A percentile compares a stretch with the other conserved stretches of the same genome.
These are phyloP conservation scores for Cichladusa arquata DNA, from an alignment of 2,113 vertebrate species.

Conservation along the genomic window DNA sequence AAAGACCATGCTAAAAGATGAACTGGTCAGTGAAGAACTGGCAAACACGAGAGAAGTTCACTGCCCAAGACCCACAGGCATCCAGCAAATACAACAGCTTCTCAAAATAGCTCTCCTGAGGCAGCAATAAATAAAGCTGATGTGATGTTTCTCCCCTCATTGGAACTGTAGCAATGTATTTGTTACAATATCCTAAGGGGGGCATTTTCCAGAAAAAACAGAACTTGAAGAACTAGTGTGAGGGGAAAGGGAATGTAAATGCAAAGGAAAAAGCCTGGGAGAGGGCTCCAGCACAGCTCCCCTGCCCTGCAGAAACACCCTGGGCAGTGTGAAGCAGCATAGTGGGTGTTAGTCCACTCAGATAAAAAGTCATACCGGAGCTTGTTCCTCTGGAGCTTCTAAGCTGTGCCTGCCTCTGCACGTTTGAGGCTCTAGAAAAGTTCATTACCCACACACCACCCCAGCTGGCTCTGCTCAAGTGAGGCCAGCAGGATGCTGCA, in stretches of 20 bases:
- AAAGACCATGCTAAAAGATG: fast-evolving
- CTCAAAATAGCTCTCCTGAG: not conserved
- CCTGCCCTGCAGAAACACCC: not conserved
- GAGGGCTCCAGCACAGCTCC: not conserved
- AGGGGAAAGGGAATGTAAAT: not conserved
- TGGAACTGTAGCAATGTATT: fast-evolving
- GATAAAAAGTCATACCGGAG: not conserved
- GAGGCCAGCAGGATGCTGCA: not conserved
- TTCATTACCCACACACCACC: not conserved
- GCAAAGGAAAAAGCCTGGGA: not conserved
- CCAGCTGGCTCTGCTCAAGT: not conserved
- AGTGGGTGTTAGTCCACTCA: not conserved
- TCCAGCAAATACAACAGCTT: not conserved
- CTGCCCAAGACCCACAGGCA: not conserved
- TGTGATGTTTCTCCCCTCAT: not conserved
- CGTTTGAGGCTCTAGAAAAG: not conserved
- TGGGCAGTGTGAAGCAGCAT: fast-evolving
- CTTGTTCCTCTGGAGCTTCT: not conserved
- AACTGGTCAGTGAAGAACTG: not conserved
- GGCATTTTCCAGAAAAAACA: not conserved
- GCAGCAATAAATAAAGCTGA: not conserved
- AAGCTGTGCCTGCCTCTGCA: not conserved
- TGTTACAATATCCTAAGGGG: not conserved
- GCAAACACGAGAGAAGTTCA: not conserved
- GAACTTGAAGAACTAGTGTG: not conserved